Conservation (phyloP, 2,113 vertebrate species). For the Callionymus lyra region DNA sequence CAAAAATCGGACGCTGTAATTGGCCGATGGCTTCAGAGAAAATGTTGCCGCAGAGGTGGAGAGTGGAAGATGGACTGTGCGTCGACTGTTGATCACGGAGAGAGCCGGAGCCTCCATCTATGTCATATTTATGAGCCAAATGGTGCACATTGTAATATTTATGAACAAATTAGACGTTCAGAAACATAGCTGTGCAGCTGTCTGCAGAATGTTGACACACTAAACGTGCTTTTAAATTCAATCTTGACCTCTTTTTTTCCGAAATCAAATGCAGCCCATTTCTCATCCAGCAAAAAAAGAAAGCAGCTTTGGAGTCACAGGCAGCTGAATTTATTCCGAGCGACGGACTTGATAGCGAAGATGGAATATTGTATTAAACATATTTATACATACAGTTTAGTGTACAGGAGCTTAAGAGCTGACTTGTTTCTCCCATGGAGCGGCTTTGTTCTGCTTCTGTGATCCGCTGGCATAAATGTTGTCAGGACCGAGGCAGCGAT, state of each 20-base stretch:
- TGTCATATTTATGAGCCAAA: slow-evolving; percentile 68
- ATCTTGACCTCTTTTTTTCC: slow-evolving; percentile 15
- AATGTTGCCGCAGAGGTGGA: slow-evolving; percentile 31
- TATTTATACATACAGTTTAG: slow-evolving; percentile 23
- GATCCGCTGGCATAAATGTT: slow-evolving; percentile 43
- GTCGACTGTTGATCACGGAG: slow-evolving; percentile 51
- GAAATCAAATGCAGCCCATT: not conserved
- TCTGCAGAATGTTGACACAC: slow-evolving; percentile 19
- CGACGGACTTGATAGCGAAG: not conserved
- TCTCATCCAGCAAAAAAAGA: not conserved
- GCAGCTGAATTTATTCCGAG: not conserved
- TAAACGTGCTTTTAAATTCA: slow-evolving; percentile 17
- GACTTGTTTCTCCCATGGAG: slow-evolving; percentile 29
- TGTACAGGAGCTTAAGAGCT: slow-evolving; percentile 29
- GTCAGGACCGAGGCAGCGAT: slow-evolving; percentile 37
- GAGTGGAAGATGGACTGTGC: slow-evolving; percentile 33
- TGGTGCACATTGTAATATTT: slow-evolving; percentile 59
- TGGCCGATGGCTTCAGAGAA: slow-evolving; percentile 39
- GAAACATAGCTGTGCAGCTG: slow-evolving; percentile 42
- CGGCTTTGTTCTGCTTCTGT: slow-evolving; percentile 48
- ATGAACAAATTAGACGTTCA: slow-evolving; percentile 56
- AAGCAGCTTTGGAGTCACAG: not conserved
- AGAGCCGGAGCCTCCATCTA: slow-evolving; percentile 49
- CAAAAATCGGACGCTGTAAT: slow-evolving; percentile 23
- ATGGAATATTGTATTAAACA: slow-evolving; percentile 6